Conservation (phyloP, 2,797 vertebrate genomes). For the Chrysocyon brachyurus region DNA sequence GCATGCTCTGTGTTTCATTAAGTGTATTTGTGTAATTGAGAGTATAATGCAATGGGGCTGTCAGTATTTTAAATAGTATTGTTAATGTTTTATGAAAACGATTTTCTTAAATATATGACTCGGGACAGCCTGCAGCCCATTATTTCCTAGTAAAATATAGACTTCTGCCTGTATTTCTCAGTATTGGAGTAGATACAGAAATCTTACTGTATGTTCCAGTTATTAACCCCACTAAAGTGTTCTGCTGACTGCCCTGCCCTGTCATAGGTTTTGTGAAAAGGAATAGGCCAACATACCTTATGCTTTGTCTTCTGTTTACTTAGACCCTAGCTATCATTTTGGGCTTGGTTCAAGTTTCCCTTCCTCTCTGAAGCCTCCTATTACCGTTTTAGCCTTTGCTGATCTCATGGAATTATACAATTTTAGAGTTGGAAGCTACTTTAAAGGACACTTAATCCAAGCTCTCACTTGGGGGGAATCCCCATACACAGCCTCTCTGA, state of each 20-base stretch:
- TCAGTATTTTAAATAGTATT: slow-evolving; percentile 9
- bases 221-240: not conserved
- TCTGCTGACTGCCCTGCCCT: not conserved
- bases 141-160: slow-evolving; percentile 17
- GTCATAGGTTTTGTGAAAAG: not conserved
- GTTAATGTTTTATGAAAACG: slow-evolving; percentile 36
- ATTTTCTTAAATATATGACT: slow-evolving; percentile 49
- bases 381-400: slow-evolving; percentile 70
- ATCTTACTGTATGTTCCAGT: not conserved
- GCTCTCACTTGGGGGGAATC: slow-evolving; percentile 42
- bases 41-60: not conserved
- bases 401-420: slow-evolving; percentile 78
- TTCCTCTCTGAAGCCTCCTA: slow-evolving; percentile 64
- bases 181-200: not conserved
- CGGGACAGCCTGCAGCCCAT: not conserved
- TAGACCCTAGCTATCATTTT: slow-evolving; percentile 50
- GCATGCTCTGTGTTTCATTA: not conserved
- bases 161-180: not conserved
- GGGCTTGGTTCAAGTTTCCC: slow-evolving; percentile 59
- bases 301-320: slow-evolving; percentile 56
- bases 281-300: not conserved
- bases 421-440: slow-evolving; percentile 73
- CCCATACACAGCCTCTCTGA: slow-evolving; percentile 36
- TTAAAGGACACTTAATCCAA: slow-evolving; percentile 77
- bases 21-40: not conserved